Conservation (phyloP, 2,888 invertebrate genomes). For the Blastobasis adustella region DNA sequence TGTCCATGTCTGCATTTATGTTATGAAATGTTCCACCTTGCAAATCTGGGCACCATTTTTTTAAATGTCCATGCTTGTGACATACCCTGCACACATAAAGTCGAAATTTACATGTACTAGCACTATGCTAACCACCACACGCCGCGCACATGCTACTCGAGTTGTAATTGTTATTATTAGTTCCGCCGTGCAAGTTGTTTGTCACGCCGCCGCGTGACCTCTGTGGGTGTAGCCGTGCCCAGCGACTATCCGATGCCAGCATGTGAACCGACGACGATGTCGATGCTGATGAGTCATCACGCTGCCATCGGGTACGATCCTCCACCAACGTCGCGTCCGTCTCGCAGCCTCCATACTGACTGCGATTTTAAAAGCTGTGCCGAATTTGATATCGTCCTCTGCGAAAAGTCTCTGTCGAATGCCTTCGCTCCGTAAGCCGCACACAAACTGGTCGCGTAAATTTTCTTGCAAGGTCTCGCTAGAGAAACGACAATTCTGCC, state of each 20-base stretch:
- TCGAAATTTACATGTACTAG: slow-evolving; percentile 1
- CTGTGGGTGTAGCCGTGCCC: background rate
- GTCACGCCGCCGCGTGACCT: background rate
- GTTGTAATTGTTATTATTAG: background rate
- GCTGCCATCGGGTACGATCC: background rate
- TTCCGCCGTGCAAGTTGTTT: background rate
- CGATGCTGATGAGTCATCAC: background rate
- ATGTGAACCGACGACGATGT: background rate
- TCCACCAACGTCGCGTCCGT: slow-evolving; percentile 2
- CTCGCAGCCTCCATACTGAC: slow-evolving; percentile 1
- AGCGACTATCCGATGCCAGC: background rate
- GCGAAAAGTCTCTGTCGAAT: slow-evolving; percentile 1
- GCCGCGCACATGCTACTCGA: background rate
- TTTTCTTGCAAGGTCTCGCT: background rate
- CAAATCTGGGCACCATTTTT: background rate
- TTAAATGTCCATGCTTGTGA: slow-evolving; percentile 1
- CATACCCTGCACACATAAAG: slow-evolving; percentile 3
- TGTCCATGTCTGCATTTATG: background rate
- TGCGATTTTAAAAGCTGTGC: background rate
- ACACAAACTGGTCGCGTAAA: background rate
- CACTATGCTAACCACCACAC: background rate
- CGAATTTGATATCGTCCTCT: background rate
- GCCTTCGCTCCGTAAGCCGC: background rate
- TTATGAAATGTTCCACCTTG: background rate
- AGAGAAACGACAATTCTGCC: background rate